phyloP scores from a whole-genome alignment of 2,113 vertebrate species.

The Hydrochoerus hydrochaeris region DNA sequence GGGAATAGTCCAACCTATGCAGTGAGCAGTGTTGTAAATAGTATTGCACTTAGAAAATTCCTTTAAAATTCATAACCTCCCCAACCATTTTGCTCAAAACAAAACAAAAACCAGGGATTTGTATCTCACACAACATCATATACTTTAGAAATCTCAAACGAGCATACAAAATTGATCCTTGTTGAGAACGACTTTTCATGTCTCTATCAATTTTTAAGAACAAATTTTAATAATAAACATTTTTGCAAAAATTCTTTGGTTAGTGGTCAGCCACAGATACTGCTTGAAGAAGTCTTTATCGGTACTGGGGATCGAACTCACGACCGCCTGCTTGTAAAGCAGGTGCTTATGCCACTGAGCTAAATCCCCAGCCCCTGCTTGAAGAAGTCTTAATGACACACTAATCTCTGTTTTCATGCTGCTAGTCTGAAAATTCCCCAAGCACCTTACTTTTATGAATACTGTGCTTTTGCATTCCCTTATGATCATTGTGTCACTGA shows the following conservation, averaged over 20 bases:
- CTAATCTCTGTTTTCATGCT: background rate
- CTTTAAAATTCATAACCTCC: background rate
- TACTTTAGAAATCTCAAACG: background rate
- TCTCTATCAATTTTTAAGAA: constrained; percentile 5
- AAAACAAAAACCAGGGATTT: background rate
- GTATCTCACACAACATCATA: background rate
- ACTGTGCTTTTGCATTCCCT: background rate
- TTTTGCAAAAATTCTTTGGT: background rate
- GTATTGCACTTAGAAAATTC: background rate
- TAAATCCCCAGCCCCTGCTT: no score
- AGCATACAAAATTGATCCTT: background rate
- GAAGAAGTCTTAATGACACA: constrained; percentile 11
- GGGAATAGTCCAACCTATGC: background rate
- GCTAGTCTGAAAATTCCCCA: background rate
- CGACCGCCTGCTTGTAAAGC: no score
- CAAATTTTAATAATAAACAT: background rate
- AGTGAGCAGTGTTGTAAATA: background rate
- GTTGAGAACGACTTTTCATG: background rate
- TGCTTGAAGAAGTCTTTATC: constrained; percentile 11
- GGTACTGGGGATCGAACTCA: no score
- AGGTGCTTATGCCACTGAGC: no score
- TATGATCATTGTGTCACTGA: background rate
- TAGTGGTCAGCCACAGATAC: background rate
- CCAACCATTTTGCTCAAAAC: background rate
- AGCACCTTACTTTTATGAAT: background rate